phyloP scores from a whole-genome alignment of 2,888 invertebrate species.

The Tetragnatha montana region DNA sequence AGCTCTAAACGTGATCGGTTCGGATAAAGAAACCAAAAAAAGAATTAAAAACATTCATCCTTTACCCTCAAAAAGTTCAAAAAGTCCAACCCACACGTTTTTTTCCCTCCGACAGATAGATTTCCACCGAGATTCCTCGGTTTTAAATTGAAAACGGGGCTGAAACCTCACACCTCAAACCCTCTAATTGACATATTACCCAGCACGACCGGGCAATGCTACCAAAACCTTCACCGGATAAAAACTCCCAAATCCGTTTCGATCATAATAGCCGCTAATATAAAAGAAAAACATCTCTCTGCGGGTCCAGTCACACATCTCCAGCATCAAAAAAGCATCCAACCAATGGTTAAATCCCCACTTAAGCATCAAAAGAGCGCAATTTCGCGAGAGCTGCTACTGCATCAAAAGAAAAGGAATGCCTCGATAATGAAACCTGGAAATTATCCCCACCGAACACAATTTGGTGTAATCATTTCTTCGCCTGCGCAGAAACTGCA shows the following conservation, averaged over 20 bases:
- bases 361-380: not conserved
- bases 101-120: not conserved
- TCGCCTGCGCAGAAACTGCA: conserved; percentile 14
- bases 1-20: no score
- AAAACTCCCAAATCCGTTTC: not conserved
- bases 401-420: not conserved
- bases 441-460: conserved; percentile 32
- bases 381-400: conserved; percentile 5
- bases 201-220: not conserved
- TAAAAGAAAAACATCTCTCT: not conserved
- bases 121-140: not conserved
- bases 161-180: not conserved
- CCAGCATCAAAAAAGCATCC: not conserved
- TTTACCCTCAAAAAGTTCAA: not conserved
- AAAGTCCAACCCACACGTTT: not conserved
- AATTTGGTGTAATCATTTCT: conserved; percentile 55
- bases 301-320: not conserved
- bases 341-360: conserved; percentile 19
- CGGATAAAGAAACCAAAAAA: no score
- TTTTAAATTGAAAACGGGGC: not conserved
- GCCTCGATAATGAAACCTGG: not conserved
- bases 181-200: not conserved
- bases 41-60: not conserved
- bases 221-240: not conserved
- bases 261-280: not conserved